Evolutionary conservation across 2,888 invertebrate genomes (phyloP).

Genomic region (Tineola bisselliella): DNA sequence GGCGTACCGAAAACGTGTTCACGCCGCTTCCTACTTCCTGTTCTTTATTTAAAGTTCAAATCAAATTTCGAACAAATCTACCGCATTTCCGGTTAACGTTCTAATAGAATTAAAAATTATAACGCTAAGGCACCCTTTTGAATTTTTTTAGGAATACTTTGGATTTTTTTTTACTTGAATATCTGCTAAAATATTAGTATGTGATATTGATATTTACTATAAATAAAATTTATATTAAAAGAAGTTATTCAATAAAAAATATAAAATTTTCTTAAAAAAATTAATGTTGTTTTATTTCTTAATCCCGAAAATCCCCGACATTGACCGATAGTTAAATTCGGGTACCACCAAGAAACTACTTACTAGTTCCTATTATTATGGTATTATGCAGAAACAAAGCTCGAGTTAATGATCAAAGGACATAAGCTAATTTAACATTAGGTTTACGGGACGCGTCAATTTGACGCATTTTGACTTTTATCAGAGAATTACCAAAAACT

Average conservation of each 20-base stretch:
- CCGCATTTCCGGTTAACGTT: background rate
- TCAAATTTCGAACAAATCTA: slow-evolving; percentile 1
- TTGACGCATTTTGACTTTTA: too few relatives aligned
- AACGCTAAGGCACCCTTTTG: slow-evolving; percentile 18
- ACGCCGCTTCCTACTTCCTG: slow-evolving; percentile 45
- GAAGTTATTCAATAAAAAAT: slow-evolving; percentile 62
- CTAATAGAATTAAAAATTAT: slow-evolving; percentile 11
- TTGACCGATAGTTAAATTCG: too few relatives aligned
- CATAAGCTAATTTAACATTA: too few relatives aligned
- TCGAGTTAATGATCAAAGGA: too few relatives aligned
- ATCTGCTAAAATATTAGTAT: slow-evolving; percentile 2
- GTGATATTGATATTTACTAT: slow-evolving; percentile 12
- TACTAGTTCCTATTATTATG: too few relatives aligned
- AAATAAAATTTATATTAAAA: slow-evolving; percentile 17
- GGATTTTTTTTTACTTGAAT: slow-evolving; percentile 58
- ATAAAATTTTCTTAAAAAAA: slow-evolving; percentile 47
- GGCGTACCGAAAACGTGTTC: slow-evolving; percentile 16
- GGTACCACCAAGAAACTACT: too few relatives aligned
- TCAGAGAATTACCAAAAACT: too few relatives aligned
- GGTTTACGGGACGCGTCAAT: too few relatives aligned
- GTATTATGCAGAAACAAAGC: too few relatives aligned
- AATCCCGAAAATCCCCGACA: too few relatives aligned
- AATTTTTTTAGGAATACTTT: slow-evolving; percentile 48
- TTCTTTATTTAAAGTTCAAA: slow-evolving; percentile 29
- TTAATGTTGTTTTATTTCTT: slow-evolving; percentile 7